Evolutionary conservation across 2,888 invertebrate species (phyloP), one percentile per base, ranked within the genome.

Genomic region (Malthinus flaveolus): DNA sequence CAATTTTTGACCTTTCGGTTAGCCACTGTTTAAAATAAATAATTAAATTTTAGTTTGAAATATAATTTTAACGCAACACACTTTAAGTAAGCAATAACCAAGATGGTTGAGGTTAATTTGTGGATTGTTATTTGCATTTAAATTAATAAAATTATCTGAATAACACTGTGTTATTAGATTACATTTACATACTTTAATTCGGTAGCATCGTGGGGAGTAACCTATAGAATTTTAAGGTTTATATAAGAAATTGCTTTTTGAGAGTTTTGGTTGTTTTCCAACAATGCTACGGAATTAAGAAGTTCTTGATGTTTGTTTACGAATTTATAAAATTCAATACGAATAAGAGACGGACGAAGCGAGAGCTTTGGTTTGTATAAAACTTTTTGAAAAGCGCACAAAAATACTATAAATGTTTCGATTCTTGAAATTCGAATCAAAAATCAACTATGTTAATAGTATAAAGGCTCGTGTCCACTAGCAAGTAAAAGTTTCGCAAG

Each of bases 121-220:
- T 42, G 32, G 42, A 10, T 33, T 23, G 23, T 32, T 33, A 53
- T 53, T 53, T 53, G 47, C 53, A 53, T 47, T 35, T 53, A 53
- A 53, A 53, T 47, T 53, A 47, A 53, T 53, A 47, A 47, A 53
- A 53, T 47, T 53, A 47, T 53, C 33, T 13, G 45, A 45, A 51
- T 34, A 51, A 45, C 35, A 32, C 34, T 34, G 23, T 31, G 31
- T 13, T 51, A 51, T 51, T 51, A 51, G 31, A 32, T 44, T 15
- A 45, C 31, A 51, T 51, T 51, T 51, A 35, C 44, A 45, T 51
- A 51, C 33, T 51, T 45, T 50, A 50, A 42, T 50, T 39, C 15
- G 11, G 39, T 39, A 39, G 39, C 39, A 9, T 15, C 39, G 39
- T 9, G 15, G 39, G 39, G 39, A 7, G 39, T 13, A 39, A 39